phyloP scores from a whole-genome alignment of 2,888 invertebrate species.

The Gortyna flavago region DNA sequence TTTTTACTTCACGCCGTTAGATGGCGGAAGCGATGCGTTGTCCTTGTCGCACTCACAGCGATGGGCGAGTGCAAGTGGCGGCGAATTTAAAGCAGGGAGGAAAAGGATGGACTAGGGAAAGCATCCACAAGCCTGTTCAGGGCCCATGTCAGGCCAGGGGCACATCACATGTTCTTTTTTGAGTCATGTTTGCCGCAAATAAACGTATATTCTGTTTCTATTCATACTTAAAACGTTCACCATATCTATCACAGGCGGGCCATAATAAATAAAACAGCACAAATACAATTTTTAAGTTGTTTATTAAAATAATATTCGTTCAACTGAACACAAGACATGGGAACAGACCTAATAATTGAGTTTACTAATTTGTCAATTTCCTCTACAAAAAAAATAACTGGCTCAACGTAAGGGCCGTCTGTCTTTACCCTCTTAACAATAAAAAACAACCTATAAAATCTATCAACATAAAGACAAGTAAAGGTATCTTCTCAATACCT shows the following conservation, averaged over 20 bases:
- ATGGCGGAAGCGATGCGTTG: no score
- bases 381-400: conserved; percentile 82
- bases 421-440: conserved; percentile 89
- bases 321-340: conserved; percentile 89
- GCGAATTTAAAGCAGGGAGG: no score
- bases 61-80: no score
- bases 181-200: no score
- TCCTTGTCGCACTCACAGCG: no score
- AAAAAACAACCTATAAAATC: conserved; percentile 90
- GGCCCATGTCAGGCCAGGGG: no score
- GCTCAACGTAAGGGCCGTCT: conserved; percentile 72
- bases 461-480: conserved; percentile 85
- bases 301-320: conserved; percentile 90
- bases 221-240: not conserved
- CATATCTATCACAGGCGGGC: not conserved
- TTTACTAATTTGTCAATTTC: conserved; percentile 87
- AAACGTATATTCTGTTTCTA: no score
- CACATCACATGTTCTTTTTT: no score
- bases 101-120: no score
- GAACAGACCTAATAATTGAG: conserved; percentile 89
- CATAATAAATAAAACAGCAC: conserved; percentile 74
- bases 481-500: conserved; percentile 57
- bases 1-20: no score
- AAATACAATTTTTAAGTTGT: conserved; percentile 87
- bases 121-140: no score